Evolutionary conservation across 2,888 invertebrate species (phyloP).

Genomic region (Myopa tessellatipennis): DNA sequence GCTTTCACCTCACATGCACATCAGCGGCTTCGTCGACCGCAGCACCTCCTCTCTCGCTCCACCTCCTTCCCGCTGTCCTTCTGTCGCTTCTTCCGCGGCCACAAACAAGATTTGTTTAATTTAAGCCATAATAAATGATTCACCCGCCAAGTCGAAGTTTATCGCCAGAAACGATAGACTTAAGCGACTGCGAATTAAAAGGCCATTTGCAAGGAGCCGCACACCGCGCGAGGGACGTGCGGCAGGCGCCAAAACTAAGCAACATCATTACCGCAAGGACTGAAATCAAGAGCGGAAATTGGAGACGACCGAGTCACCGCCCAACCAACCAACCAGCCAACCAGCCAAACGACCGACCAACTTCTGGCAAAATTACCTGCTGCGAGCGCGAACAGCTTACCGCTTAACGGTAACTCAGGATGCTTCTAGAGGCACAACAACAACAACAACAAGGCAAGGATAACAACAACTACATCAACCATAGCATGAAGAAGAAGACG

Average conservation of each 20-base stretch:
- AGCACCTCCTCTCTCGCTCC: background rate
- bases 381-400: slow-evolving; percentile 4
- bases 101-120: slow-evolving; percentile 50
- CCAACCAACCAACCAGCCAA: background rate
- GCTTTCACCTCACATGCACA: slow-evolving; percentile 13
- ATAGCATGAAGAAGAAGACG: background rate
- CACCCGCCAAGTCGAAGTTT: slow-evolving; percentile 50
- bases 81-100: slow-evolving; percentile 36
- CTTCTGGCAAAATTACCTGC: slow-evolving; percentile 25
- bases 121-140: slow-evolving; percentile 52
- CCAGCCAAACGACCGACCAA: background rate
- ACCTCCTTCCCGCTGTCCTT: background rate
- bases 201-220: slow-evolving; percentile 36
- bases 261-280: slow-evolving; percentile 32
- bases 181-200: slow-evolving; percentile 45
- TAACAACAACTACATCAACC: background rate
- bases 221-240: background rate
- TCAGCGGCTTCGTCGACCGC: background rate
- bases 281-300: slow-evolving; percentile 19
- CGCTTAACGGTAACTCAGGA: slow-evolving; percentile 18
- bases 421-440: background rate
- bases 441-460: background rate
- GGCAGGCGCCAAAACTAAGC: slow-evolving; percentile 13
- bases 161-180: slow-evolving; percentile 46
- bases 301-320: background rate